Conservation (phyloP, 2,797 vertebrate genomes). For the Acanthopagrus latus region DNA sequence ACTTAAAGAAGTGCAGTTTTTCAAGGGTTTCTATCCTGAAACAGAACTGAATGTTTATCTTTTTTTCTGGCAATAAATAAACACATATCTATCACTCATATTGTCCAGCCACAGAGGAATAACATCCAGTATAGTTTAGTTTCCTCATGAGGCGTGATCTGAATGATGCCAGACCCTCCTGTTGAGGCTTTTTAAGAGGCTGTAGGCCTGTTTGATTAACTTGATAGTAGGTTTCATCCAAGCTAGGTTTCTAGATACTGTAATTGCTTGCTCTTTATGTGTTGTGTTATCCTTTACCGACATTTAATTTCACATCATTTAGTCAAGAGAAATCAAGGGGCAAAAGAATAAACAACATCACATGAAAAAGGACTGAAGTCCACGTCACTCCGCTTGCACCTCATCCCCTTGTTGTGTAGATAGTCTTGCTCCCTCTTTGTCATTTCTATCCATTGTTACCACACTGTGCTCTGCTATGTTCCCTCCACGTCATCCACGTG, state of each 20-base stretch:
- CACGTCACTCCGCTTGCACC: no score
- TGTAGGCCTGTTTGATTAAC: neutral
- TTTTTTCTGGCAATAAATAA: neutral
- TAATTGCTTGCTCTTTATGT: no score
- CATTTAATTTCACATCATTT: neutral
- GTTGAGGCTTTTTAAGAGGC: neutral
- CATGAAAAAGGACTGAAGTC: neutral
- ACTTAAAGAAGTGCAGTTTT: neutral
- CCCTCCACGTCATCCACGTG: no score
- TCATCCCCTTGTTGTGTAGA: no score
- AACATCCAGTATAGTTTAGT: neutral
- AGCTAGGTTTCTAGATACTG: neutral
- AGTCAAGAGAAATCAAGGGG: neutral
- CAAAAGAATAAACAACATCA: neutral
- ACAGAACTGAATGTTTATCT: neutral
- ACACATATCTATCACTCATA: neutral
- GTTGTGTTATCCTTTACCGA: neutral
- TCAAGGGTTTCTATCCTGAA: neutral
- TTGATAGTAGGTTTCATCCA: neutral
- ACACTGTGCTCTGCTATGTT: no score
- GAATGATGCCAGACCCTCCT: slow-evolving; percentile 5
- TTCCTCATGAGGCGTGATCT: neutral
- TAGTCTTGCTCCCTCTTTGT: no score
- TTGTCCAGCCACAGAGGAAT: neutral
- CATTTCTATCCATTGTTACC: no score